Percentiles rank a stretch among this genome's conserved stretches.
phyloP scores from a whole-genome alignment of 2,888 invertebrate species.

The Aproaerema taeniolella region DNA sequence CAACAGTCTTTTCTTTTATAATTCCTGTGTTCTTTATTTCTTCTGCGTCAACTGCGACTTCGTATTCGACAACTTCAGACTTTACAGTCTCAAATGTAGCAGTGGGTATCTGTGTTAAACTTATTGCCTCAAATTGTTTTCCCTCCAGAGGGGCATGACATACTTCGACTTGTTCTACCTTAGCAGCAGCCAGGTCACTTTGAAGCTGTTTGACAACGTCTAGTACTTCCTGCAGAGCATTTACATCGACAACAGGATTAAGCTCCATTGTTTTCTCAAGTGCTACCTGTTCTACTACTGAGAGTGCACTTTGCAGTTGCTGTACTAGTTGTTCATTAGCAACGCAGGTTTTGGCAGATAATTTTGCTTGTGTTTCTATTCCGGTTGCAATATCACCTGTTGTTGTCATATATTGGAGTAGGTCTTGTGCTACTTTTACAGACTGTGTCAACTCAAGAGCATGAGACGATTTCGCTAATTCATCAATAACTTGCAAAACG shows the following conservation, averaged over 20 bases:
- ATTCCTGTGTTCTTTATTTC: neutral
- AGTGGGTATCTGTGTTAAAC: too few relatives aligned
- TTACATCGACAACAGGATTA: neutral
- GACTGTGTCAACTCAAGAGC: neutral
- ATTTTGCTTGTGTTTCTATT: neutral
- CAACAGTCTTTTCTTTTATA: neutral
- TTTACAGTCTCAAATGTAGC: too few relatives aligned
- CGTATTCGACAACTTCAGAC: too few relatives aligned
- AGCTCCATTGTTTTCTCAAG: neutral
- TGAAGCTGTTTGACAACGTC: neutral
- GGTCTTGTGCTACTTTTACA: neutral
- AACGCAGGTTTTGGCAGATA: neutral
- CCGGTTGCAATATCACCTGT: too few relatives aligned
- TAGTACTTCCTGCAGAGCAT: neutral
- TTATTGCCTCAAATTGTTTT: too few relatives aligned
- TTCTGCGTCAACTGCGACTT: neutral
- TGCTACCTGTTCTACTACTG: neutral
- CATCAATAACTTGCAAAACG: neutral
- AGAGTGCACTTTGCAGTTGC: constrained; percentile 1
- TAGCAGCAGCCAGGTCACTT: too few relatives aligned
- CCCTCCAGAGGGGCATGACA: too few relatives aligned
- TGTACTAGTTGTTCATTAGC: neutral
- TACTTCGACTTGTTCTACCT: too few relatives aligned
- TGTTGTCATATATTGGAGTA: neutral
- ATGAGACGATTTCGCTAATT: neutral